Conservation (phyloP, 2,113 vertebrate genomes). For the Lophochroa leadbeateri region DNA sequence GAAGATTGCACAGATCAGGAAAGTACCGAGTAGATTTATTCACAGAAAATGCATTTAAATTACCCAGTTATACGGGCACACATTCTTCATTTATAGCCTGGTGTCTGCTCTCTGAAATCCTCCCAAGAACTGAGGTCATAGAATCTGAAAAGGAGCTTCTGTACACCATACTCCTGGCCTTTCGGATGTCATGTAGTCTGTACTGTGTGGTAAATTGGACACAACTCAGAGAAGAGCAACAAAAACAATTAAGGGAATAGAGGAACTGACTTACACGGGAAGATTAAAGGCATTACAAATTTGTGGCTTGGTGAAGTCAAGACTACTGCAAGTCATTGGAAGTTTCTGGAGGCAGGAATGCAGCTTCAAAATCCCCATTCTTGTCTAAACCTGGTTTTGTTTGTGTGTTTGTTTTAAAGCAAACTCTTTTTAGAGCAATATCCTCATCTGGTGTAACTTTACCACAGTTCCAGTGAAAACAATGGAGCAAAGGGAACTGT, state of each 20-base stretch:
- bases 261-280: slow-evolving; percentile 53
- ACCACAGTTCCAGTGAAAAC: slow-evolving; percentile 20
- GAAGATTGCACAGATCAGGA: slow-evolving; percentile 68
- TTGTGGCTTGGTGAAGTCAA: slow-evolving; percentile 54
- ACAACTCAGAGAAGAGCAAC: slow-evolving; percentile 60
- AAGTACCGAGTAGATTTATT: slow-evolving; percentile 66
- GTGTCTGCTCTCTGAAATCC: slow-evolving; percentile 55
- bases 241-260: slow-evolving; percentile 55
- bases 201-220: slow-evolving; percentile 29
- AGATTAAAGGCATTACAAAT: slow-evolving; percentile 63
- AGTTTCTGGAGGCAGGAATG: slow-evolving; percentile 42
- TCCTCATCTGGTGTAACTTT: slow-evolving; percentile 49
- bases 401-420: slow-evolving; percentile 44
- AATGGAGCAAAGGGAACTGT: neutral
- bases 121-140: slow-evolving; percentile 61
- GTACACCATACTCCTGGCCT: slow-evolving; percentile 27
- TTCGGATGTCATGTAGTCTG: slow-evolving; percentile 9
- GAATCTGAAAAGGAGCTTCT: slow-evolving; percentile 64
- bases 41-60: slow-evolving; percentile 68
- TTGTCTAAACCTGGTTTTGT: slow-evolving; percentile 43
- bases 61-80: slow-evolving; percentile 40
- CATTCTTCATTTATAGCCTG: slow-evolving; percentile 65
- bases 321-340: slow-evolving; percentile 30
- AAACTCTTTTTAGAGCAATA: neutral
- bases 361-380: neutral